phyloP scores from a whole-genome alignment of 2,888 invertebrate species.

The Drosophila lacicola region DNA sequence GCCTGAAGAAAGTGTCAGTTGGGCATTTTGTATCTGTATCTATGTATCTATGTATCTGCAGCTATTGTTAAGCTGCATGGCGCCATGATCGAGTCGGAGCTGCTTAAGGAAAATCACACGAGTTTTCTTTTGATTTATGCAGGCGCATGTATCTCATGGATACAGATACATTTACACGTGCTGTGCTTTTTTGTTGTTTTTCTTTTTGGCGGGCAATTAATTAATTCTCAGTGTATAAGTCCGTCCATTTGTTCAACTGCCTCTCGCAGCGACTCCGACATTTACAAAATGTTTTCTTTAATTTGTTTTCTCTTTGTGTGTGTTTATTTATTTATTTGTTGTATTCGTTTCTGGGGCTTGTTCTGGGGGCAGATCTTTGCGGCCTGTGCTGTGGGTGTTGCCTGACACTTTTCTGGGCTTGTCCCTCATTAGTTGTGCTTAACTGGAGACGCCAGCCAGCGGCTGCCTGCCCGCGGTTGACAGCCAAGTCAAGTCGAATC shows the following conservation, averaged over 20 bases:
- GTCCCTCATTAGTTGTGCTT: constrained; percentile 78
- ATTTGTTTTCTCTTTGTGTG: constrained; percentile 61
- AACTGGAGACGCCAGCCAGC: constrained; percentile 47
- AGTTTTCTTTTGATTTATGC: constrained; percentile 69
- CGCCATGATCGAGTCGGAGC: constrained; percentile 51
- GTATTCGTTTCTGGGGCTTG: constrained; percentile 14
- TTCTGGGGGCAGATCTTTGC: constrained; percentile 24
- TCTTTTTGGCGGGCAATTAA: constrained; percentile 63
- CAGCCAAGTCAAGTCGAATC: constrained; percentile 24
- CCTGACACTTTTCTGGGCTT: constrained; percentile 77
- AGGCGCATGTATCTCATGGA: constrained; percentile 60
- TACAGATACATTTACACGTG: constrained; percentile 40
- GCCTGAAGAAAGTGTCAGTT: constrained; percentile 68
- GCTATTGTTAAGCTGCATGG: constrained; percentile 66
- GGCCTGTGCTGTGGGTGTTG: constrained; percentile 66
- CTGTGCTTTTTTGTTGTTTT: constrained; percentile 34
- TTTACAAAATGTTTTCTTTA: constrained; percentile 81
- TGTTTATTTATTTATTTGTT: constrained; percentile 7
- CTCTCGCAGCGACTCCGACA: constrained; percentile 57
- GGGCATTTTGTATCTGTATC: constrained; percentile 20
- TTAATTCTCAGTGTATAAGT: constrained; percentile 52
- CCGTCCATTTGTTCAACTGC: constrained; percentile 14
- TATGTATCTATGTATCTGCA: constrained; percentile 29
- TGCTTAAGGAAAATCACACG: constrained; percentile 34
- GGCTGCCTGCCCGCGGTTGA: constrained; percentile 35